These are phyloP conservation scores for Dipodomys merriami DNA, from an alignment of 2,113 vertebrate genomes.

Conservation along the genomic window DNA sequence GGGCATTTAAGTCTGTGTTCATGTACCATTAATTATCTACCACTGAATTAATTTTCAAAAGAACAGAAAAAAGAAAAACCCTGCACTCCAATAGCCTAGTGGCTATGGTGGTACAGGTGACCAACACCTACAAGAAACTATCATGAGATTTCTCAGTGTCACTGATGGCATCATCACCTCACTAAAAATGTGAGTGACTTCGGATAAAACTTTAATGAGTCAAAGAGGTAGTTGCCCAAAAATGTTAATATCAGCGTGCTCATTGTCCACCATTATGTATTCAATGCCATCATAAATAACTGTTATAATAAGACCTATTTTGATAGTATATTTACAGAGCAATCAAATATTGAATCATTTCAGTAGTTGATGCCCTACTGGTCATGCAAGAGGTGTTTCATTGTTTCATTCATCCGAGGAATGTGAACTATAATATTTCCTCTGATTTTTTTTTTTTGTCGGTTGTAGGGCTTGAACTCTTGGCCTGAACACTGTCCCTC, in stretches of 20 bases:
- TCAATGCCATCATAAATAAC: background rate
- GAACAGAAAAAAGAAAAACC: too few relatives aligned
- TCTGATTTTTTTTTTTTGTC: background rate
- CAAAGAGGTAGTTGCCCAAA: background rate
- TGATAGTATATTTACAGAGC: background rate
- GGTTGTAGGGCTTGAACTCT: too few relatives aligned
- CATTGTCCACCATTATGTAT: background rate
- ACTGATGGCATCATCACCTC: background rate
- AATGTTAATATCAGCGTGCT: background rate
- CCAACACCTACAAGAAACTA: fast-evolving
- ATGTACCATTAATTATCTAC: background rate
- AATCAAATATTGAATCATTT: background rate
- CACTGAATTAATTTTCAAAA: background rate
- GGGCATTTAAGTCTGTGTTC: background rate
- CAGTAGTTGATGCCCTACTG: background rate
- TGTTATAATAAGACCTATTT: background rate
- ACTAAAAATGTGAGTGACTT: background rate
- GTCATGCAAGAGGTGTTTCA: background rate
- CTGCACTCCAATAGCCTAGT: background rate
- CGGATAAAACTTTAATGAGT: background rate
- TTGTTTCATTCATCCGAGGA: background rate
- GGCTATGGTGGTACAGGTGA: background rate
- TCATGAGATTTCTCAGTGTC: background rate
- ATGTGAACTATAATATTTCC: background rate
- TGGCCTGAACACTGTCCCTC: too few relatives aligned